Evolutionary conservation across 2,113 vertebrate genomes (phyloP).

Genomic region (Taurulus bubalis): DNA sequence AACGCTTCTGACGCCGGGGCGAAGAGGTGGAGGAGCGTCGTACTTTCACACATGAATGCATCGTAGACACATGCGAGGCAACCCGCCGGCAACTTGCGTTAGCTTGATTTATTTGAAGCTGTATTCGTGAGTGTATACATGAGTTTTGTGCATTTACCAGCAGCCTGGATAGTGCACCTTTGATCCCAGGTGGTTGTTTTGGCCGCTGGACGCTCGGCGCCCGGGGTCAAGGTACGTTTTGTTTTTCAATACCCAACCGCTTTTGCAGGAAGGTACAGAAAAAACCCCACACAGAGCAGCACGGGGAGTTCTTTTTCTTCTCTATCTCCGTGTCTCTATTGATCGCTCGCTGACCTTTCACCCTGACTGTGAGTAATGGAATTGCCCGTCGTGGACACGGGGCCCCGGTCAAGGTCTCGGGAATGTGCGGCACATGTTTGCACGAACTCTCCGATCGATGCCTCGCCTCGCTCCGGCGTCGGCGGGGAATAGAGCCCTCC

Average conservation of each 20-base stretch:
- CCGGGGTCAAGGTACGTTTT: slow-evolving; percentile 45
- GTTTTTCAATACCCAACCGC: slow-evolving; percentile 15
- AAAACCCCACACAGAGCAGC: neutral
- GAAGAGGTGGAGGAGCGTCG: slow-evolving; percentile 53
- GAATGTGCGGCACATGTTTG: slow-evolving; percentile 68
- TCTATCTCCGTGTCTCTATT: slow-evolving; percentile 56
- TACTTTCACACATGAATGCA: slow-evolving; percentile 48
- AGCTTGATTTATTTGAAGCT: neutral
- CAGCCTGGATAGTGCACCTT: slow-evolving; percentile 5
- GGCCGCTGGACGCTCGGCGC: neutral
- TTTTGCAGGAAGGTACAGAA: slow-evolving; percentile 34
- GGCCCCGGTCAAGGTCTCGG: slow-evolving; percentile 72
- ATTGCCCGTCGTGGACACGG: slow-evolving; percentile 64
- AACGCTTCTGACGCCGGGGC: neutral
- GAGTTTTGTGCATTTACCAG: neutral
- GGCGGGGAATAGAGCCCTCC: slow-evolving; percentile 14
- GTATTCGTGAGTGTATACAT: neutral
- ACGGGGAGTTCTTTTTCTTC: slow-evolving; percentile 37
- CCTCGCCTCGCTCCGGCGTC: slow-evolving; percentile 40
- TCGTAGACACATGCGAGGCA: neutral
- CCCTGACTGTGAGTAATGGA: slow-evolving; percentile 74
- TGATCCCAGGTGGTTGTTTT: neutral
- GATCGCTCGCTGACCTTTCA: slow-evolving; percentile 69
- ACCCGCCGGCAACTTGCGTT: neutral
- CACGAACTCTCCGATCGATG: slow-evolving; percentile 59